A percentile compares a stretch with the other conserved stretches of the same genome.
phyloP scores from a whole-genome alignment of 2,888 invertebrate genomes.

The Myopa tessellatipennis region DNA sequence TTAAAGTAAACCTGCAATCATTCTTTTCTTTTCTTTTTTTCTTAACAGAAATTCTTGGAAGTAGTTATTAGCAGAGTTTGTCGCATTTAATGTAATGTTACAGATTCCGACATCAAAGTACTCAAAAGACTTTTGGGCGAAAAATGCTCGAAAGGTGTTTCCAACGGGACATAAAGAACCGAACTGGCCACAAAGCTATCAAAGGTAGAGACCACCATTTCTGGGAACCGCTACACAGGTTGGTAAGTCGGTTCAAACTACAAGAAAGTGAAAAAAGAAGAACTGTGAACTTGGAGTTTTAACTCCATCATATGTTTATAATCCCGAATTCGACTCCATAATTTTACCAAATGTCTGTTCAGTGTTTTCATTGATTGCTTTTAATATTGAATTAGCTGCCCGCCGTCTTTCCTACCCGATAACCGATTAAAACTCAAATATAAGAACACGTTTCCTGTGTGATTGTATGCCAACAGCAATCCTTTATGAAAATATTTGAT shows the following conservation, averaged over 20 bases:
- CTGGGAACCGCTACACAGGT: no score
- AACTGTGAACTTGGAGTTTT: no score
- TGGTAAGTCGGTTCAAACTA: no score
- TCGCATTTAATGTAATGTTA: background rate
- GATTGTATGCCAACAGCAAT: background rate
- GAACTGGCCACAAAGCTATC: background rate
- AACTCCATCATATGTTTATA: no score
- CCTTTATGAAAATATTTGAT: slow-evolving; percentile 25
- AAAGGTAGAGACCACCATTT: no score
- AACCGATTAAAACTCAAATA: background rate
- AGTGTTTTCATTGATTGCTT: background rate
- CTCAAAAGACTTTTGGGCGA: background rate
- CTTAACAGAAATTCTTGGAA: background rate
- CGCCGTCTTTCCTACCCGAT: background rate
- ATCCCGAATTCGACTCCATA: no score
- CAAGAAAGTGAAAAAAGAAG: no score
- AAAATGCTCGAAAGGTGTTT: background rate
- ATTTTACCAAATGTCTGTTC: no score
- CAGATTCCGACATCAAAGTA: background rate
- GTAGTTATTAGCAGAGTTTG: background rate
- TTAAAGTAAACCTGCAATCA: background rate
- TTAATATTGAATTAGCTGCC: background rate
- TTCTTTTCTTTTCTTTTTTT: background rate
- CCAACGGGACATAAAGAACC: background rate
- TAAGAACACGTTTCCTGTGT: slow-evolving; percentile 25